Percentiles rank a stretch among this genome's conserved stretches.
These are phyloP conservation scores for Tympanuchus pallidicinctus DNA, from an alignment of 2,113 vertebrate species.

Conservation along the genomic window DNA sequence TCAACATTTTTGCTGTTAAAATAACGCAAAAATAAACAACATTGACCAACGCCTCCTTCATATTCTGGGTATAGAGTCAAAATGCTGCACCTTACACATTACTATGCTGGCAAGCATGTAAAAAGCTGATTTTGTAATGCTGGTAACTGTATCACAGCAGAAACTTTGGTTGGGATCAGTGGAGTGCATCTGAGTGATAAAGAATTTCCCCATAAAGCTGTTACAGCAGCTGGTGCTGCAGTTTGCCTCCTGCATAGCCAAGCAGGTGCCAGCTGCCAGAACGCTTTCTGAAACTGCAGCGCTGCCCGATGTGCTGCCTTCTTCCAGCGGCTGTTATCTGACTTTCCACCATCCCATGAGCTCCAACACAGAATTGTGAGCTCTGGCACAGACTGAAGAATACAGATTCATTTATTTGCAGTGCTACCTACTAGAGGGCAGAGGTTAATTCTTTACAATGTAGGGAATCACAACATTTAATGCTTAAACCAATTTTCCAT, in stretches of 20 bases:
- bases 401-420: not conserved
- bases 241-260: not conserved
- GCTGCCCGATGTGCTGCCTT: not conserved
- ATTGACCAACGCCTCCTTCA: not conserved
- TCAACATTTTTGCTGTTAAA: not conserved
- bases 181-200: not conserved
- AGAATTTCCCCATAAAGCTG: not conserved
- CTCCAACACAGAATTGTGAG: not conserved
- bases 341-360: not conserved
- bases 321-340: rapidly evolving
- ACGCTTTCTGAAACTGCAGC: not conserved
- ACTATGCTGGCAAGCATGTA: not conserved
- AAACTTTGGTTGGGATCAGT: not conserved
- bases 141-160: not conserved
- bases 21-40: not conserved
- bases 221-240: not conserved
- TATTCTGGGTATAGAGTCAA: not conserved
- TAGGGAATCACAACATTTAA: not conserved
- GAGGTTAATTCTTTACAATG: not conserved
- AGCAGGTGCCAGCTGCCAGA: not conserved
- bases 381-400: not conserved
- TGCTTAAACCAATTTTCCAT: not conserved
- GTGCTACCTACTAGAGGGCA: not conserved
- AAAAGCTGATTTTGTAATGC: conserved; percentile 24
- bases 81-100: not conserved